Evolutionary conservation across 2,888 invertebrate species (phyloP).

Genomic region (Hybos culiciformis): DNA sequence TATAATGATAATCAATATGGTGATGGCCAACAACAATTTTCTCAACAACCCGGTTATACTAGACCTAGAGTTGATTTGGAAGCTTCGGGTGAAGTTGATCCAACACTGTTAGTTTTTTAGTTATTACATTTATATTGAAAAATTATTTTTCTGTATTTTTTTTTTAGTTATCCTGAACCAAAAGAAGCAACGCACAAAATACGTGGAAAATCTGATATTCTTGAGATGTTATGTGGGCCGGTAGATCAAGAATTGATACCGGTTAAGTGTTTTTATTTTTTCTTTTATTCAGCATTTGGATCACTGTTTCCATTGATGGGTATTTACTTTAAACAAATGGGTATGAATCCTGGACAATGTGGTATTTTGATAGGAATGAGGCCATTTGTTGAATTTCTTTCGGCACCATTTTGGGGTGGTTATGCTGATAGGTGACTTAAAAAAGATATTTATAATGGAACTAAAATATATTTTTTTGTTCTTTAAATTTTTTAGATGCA

Average conservation of each 20-base stretch:
- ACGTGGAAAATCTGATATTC: slow-evolving; percentile 68
- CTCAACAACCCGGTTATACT: slow-evolving; percentile 21
- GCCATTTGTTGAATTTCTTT: slow-evolving; percentile 93
- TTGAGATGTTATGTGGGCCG: slow-evolving; percentile 69
- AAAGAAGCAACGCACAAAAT: slow-evolving; percentile 84
- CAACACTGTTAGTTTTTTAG: slow-evolving; percentile 44
- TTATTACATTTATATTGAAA: background rate
- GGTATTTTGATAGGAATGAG: slow-evolving; percentile 89
- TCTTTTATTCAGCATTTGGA: slow-evolving; percentile 98
- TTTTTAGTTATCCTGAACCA: slow-evolving; percentile 59
- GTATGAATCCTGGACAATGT: slow-evolving; percentile 94
- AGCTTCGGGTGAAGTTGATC: slow-evolving; percentile 75
- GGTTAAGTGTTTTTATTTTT: slow-evolving; percentile 96
- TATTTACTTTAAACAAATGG: slow-evolving; percentile 99
- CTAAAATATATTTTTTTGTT: no score
- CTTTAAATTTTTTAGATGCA: slow-evolving; percentile 43
- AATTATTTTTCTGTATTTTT: background rate
- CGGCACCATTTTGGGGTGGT: slow-evolving; percentile 96
- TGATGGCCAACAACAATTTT: slow-evolving; percentile 8
- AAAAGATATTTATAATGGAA: background rate
- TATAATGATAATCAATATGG: slow-evolving; percentile 11
- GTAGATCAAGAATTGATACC: slow-evolving; percentile 85
- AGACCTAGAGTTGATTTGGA: slow-evolving; percentile 72
- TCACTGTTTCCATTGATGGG: slow-evolving; percentile 96
- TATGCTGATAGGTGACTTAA: slow-evolving; percentile 63